Evolutionary conservation across 2,113 vertebrate species (phyloP), one percentile per base, ranked within the genome.

Genomic region (Heloderma charlesbogerti): DNA sequence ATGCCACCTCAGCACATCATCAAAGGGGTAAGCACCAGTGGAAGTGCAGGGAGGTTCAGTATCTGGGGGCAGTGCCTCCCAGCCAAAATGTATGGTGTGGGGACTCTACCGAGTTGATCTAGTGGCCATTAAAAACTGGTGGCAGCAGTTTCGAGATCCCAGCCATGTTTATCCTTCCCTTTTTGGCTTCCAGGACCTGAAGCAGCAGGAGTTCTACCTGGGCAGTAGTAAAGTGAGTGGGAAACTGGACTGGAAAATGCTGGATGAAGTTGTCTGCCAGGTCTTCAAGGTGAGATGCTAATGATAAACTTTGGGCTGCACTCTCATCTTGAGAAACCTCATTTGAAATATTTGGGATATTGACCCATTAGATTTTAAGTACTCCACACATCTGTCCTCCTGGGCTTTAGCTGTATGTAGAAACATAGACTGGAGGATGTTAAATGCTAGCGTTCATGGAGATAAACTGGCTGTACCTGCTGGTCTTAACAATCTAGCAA

Each of bases 121-220:
- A 6, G 22, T 85, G 51, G 57, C 25, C 63, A 43, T 31, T 54
- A 43, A 25, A 48, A 91, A 9, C 57, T 84, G 40, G 15, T 1
- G 34, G 0, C 0, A 0, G 3, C 15, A 63, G 31, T 25, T 57
- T 93, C 31, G 57, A 91, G 74, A 0, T 54, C 10, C 15, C 22
- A 89, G 25, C 45, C 45, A 29, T 54, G 22, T 37, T 57, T 9
- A 8, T 51, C 54, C 81, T 29, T 90, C 92, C 7, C 2, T 45
- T 54, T 77, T 77, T 95, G 86, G 54, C 40, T 89, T 94, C 2
- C 84, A 99, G 98, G 98, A 98, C 94, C 93, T 98, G 85, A 99
- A 99, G 90, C 98, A 98, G 95, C 98, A 98, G 90, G 98, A 99
- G 31, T 99, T 98, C 95, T 98, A 98, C 95, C 95, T 99, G 90